Conservation (phyloP, 2,113 vertebrate species). For the Scolopax mira region DNA sequence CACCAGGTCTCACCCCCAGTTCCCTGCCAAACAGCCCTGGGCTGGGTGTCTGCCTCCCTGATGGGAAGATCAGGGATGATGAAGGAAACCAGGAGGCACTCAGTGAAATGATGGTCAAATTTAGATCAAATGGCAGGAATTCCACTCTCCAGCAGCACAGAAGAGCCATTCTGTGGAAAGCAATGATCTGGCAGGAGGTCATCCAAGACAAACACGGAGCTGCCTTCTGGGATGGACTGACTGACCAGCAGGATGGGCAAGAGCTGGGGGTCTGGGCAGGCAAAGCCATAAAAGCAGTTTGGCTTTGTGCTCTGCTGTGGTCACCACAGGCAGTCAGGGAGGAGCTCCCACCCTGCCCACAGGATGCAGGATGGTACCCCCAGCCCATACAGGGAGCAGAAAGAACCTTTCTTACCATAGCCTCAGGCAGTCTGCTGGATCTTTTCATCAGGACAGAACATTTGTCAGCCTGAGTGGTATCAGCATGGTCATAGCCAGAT, state of each 20-base stretch:
- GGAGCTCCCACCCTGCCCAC: neutral
- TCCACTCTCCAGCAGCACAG: neutral
- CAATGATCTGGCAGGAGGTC: neutral
- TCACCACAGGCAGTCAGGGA: neutral
- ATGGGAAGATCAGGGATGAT: neutral
- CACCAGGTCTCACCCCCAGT: neutral
- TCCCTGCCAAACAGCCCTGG: neutral
- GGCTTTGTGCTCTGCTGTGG: neutral
- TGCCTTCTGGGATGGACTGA: neutral
- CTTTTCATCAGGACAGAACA: neutral
- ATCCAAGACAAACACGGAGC: constrained; percentile 48
- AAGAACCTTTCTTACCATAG: neutral
- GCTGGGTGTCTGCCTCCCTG: neutral
- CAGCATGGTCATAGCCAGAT: neutral
- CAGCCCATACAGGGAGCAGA: neutral
- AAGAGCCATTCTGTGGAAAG: neutral
- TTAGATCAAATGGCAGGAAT: constrained; percentile 52
- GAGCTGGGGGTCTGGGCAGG: neutral
- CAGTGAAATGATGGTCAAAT: neutral
- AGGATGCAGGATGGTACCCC: neutral
- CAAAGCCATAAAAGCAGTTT: neutral
- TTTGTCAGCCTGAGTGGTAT: neutral
- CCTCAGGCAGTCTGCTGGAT: neutral
- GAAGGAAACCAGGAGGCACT: neutral
- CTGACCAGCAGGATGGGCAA: neutral